Evolutionary conservation across 2,797 vertebrate species (phyloP), one percentile per base, ranked within the genome.

Genomic region (Ispidina picta): DNA sequence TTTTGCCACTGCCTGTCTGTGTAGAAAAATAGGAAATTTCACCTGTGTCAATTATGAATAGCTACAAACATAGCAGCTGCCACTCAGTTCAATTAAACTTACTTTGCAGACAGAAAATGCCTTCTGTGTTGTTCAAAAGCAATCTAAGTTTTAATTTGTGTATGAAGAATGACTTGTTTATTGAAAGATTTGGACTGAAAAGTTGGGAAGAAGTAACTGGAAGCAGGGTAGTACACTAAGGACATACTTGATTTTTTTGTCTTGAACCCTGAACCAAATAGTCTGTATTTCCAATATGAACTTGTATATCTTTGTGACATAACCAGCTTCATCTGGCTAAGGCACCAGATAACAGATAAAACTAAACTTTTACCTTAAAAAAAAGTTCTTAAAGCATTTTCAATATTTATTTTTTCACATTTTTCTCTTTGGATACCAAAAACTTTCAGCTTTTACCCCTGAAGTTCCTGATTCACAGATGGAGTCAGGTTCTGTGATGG

Each of bases 11-110:
- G 9, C 3, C 22, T 60, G 16, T 58, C 5, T 48, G 51, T 68
- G 71, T 46, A 37, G 52, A 81, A 94, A 94, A 92, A 75, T 20
- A 89, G 15, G 46, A 90, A 62, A 54, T 83, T 91, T 93, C 66
- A 84, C 19, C 29, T 69, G 6, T 58, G 70, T 75, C 84, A 89
- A 31, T n/a, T 81, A 71, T 31, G 29, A 91, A 26, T 28, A 75
- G 16, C 44, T 72, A 68, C 15, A 81, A 77, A 92, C 69, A 63
- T 33, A 91, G 6, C 10, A 73, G 48, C 64, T 78, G 49, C 46
- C 37, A 25, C 26, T 41, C 44, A 48, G 23, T 11, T 31, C 62
- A 83, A 85, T 37, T 59, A 88, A 74, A 33, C 26, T 72, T 55
- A 29, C 15, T 71, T 77, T 51, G 10, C 17, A 78, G 43, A 65